Base-by-base conservation (phyloP, 2,888 invertebrate genomes). In the Drosophila emarginata region DNA sequence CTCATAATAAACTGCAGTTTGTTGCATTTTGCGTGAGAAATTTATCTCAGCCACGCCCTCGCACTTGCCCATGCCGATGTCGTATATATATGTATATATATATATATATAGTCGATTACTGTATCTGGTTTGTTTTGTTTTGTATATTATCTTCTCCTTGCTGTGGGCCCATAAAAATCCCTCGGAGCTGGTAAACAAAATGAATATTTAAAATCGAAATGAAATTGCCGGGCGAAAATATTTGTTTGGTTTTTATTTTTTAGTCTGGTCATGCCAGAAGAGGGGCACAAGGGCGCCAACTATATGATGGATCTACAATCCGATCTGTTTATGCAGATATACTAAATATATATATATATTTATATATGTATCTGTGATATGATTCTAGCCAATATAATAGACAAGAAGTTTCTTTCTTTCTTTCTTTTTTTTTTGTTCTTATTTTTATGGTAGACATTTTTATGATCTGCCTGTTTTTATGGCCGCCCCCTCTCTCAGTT, bases 401-500 rank as follows among this genome's bases (percentile, higher is more conserved):
- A 18, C 18, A 45, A 11, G 21, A 18, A 45, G 18, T 21, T 45
- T 9, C 40, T 7, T 45, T 21, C 11, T 45, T 11, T 6, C 5
- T 0, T 32, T 32, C 32, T 11, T 11, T 32, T 32, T 32, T 11
- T 32, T 32, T 11, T 32, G 32, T 40, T 40, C 39, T 14, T 11
- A 65, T 70, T 81, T 85, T 85, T 82, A 85, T 82, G 73, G 70
- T 68, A 72, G 77, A 75, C 80, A 77, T 85, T 81, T 81, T 81
- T 81, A 81, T 75, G 80, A 67, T 64, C 58, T 5, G 54, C 32
- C 28, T 75, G 72, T 85, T 85, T 81, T 81, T 82, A 81, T 85
- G 52, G 70, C 69, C 4, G 15, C 18, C 3, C 9, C 40, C 15
- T 9, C 40, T 11, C 15, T 9, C 40, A 15, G 2, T 14, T 4